These are phyloP conservation scores for Stratiolaelaps scimitus DNA, from an alignment of 1,140 invertebrate genomes.

Conservation along the genomic window DNA sequence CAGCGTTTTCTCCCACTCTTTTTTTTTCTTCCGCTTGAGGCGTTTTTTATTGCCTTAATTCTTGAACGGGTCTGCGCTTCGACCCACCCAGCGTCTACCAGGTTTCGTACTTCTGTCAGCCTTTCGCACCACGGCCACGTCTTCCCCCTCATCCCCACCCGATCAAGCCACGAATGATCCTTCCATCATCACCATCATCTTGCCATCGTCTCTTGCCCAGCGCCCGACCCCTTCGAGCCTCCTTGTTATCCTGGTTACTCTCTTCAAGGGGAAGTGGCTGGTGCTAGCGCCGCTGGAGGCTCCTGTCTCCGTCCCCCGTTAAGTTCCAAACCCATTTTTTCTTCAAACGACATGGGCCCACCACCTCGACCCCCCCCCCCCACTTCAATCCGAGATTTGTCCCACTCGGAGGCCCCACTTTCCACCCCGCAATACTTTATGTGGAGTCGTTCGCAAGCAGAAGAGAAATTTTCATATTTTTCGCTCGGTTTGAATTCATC, in stretches of 20 bases:
- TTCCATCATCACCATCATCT: neutral
- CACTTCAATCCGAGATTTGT: too few relatives aligned
- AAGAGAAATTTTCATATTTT: constrained; percentile 26
- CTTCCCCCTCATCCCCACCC: neutral
- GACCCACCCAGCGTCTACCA: too few relatives aligned
- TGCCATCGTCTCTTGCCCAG: too few relatives aligned
- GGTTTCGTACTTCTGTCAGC: too few relatives aligned
- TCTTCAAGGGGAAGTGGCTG: too few relatives aligned
- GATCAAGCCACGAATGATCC: constrained; percentile 20
- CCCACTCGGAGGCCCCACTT: too few relatives aligned
- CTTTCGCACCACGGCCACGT: neutral
- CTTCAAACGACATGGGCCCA: neutral
- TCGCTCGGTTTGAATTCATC: neutral
- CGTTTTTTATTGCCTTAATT: constrained; percentile 29
- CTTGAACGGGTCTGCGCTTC: neutral
- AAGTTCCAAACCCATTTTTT: neutral
- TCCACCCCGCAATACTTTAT: too few relatives aligned
- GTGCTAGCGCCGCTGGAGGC: too few relatives aligned
- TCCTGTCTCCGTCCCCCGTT: neutral
- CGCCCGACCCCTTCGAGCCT: too few relatives aligned
- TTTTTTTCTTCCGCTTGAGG: constrained; percentile 25
- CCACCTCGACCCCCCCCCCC: neutral
- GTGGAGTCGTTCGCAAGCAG: too few relatives aligned
- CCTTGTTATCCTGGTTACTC: too few relatives aligned
- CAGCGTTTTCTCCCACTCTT: too few relatives aligned